Evolutionary conservation across 2,113 vertebrate genomes (phyloP).

Genomic region (Saiga tatarica): DNA sequence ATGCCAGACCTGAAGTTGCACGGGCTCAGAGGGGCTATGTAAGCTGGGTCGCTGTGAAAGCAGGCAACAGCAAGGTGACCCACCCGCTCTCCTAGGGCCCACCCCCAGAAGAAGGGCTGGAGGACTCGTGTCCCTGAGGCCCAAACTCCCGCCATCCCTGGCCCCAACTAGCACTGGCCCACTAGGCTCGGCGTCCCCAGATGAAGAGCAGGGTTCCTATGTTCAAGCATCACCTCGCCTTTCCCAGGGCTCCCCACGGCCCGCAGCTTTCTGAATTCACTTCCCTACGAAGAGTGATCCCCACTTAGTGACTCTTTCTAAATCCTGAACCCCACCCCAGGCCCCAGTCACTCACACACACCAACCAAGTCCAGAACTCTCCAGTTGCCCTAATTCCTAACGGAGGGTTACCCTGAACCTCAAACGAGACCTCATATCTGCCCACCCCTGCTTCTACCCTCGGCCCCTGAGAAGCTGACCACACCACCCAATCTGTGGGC

Average conservation of each 20-base stretch:
- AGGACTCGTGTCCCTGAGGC: not conserved
- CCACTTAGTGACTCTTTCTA: not conserved
- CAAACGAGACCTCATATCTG: not conserved
- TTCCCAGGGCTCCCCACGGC: not conserved
- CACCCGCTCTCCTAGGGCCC: not conserved
- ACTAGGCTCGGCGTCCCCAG: not conserved
- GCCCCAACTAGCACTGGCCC: accelerated
- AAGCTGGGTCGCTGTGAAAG: not conserved
- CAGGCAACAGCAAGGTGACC: not conserved
- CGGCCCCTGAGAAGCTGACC: not conserved
- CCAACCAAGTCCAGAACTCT: not conserved
- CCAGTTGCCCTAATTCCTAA: not conserved
- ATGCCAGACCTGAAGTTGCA: not conserved
- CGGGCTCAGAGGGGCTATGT: not conserved
- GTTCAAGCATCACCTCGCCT: not conserved
- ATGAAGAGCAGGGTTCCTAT: no score
- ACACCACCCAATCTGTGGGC: no score
- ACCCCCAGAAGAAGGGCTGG: not conserved
- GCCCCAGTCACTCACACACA: not conserved
- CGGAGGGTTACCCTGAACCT: not conserved
- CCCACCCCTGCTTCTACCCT: not conserved
- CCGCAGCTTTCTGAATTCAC: not conserved
- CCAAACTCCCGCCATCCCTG: not conserved
- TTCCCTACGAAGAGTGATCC: not conserved
- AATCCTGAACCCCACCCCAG: not conserved